phyloP scores from a whole-genome alignment of 1,140 invertebrate species.

The Zaprionus camerounensis region DNA sequence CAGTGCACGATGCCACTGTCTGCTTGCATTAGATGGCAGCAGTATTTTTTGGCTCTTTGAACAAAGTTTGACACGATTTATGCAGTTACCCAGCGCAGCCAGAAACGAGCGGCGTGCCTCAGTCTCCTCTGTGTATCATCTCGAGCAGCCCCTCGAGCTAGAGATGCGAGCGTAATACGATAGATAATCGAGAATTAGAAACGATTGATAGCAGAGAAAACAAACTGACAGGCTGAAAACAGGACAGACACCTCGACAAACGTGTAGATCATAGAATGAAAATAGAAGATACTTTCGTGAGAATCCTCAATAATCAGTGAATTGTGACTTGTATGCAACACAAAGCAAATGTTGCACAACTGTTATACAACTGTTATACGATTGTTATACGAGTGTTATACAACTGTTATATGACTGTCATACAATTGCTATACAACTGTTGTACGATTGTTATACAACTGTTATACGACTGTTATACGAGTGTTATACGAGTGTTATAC shows the following conservation, averaged over 20 bases:
- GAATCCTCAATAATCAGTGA: no score
- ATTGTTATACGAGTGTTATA: no score
- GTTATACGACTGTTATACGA: no score
- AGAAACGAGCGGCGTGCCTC: slow-evolving; percentile 1
- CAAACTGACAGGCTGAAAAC: no score
- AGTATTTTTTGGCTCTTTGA: slow-evolving; percentile 65
- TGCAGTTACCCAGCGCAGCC: slow-evolving; percentile 33
- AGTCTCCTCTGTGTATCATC: not conserved
- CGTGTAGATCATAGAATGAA: no score
- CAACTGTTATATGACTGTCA: not conserved
- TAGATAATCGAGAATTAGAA: not conserved
- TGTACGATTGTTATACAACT: no score
- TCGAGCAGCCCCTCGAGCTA: not conserved
- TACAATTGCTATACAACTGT: not conserved
- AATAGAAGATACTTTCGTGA: not conserved
- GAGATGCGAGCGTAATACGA: slow-evolving; percentile 1
- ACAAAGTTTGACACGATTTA: slow-evolving; percentile 71
- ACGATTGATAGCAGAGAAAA: not conserved
- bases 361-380: no score
- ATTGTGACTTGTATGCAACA: no score
- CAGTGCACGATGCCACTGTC: not conserved
- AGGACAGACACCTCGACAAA: no score
- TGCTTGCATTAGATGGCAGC: slow-evolving; percentile 48
- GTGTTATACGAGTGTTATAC: not conserved
- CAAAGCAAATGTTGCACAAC: no score